Base-by-base conservation (phyloP, 2,113 vertebrate genomes). In the Strigops habroptila region DNA sequence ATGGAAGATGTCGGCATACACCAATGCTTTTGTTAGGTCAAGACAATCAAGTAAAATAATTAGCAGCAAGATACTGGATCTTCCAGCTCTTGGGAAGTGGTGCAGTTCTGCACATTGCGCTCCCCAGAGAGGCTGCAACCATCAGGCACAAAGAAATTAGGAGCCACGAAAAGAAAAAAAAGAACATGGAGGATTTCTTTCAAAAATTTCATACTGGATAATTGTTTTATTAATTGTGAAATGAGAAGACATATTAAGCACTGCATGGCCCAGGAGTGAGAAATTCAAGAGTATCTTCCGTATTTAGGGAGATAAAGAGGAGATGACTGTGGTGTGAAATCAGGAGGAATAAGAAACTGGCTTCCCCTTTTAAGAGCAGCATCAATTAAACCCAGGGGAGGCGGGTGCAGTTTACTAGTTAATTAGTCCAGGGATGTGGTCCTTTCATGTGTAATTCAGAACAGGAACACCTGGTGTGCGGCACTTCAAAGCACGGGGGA, bases 401-500 rank as follows among this genome's bases (percentile, higher is more conserved):
- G 96, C 37, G 97, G 98, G 97, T 97, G 97, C 96, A 97, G 98
- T 98, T 98, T 98, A 97, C 97, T 97, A 98, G 98, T 98, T 98
- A 98, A 98, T 98, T 98, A 98, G 98, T 98, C 97, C 94, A 89
- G 97, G 98, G 98, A 98, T 97, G 96, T 97, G 97, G 97, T 97
- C 97, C 98, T 98, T 98, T 98, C 98, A 98, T 98, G 98, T 98
- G 98, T 98, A 98, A 98, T 98, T 98, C 97, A 98, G 98, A 98
- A 98, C 98, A 98, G 97, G 97, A 97, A 98, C 98, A 98, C 98
- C 98, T 98, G 98, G 98, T 97, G 98, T 96, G 98, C 95, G 77
- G 97, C 96, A 97, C 98, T 98, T 98, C 98, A 98, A 98, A 98
- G 98, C 97, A 90, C 90, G 52, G 88, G 95, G 91, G 86, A 97